Evolutionary conservation across 1,140 invertebrate species (phyloP).

Genomic region (Cydia amplana): DNA sequence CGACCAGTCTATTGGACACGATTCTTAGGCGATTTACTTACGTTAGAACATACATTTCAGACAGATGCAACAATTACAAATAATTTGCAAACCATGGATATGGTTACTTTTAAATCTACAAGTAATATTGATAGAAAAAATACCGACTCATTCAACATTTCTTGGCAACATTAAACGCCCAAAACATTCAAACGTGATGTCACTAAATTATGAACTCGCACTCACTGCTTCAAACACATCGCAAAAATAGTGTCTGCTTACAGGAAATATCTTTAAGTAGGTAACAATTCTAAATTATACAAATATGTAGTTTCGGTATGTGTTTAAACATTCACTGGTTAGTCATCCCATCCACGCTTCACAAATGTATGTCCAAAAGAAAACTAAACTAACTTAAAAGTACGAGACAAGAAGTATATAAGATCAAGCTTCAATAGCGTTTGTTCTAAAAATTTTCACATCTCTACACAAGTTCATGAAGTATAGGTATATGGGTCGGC

Average conservation of each 20-base stretch:
- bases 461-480: not conserved
- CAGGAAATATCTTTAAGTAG: conserved; percentile 2
- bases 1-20: not conserved
- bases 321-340: conserved; percentile 35
- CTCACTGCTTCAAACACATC: not conserved
- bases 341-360: conserved; percentile 44
- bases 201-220: not conserved
- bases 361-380: conserved; percentile 59
- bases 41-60: conserved; percentile 12
- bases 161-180: conserved; percentile 1
- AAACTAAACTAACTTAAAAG: conserved; percentile 56
- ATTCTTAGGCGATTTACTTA: conserved; percentile 3
- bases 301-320: conserved; percentile 1
- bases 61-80: conserved; percentile 24
- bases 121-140: conserved; percentile 24
- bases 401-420: conserved; percentile 46
- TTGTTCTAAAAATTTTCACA: conserved; percentile 32
- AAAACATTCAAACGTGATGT: conserved; percentile 8
- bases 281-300: not conserved
- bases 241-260: conserved; percentile 19
- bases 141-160: conserved; percentile 10
- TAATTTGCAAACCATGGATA: conserved; percentile 30
- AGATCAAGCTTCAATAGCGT: conserved; percentile 35
- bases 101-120: conserved; percentile 26
- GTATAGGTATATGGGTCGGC: not conserved